phyloP scores from a whole-genome alignment of 2,888 invertebrate species.

The Fragum sueziense region DNA sequence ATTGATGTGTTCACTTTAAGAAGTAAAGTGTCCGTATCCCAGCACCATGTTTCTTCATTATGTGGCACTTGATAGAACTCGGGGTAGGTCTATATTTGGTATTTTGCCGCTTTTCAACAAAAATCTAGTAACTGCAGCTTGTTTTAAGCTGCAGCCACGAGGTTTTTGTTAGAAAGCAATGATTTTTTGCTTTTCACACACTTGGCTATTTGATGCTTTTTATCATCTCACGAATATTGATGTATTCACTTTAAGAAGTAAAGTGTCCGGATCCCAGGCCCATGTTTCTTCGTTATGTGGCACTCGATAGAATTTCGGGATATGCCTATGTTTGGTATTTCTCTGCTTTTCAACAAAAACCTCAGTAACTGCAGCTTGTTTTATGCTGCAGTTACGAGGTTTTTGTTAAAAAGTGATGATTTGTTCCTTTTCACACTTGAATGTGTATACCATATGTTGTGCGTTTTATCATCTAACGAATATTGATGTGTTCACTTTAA shows the following conservation, averaged over 20 bases:
- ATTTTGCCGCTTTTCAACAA: no score
- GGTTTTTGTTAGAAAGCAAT: conserved; percentile 26
- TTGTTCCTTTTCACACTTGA: no score
- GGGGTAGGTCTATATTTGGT: no score
- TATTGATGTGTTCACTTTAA: conserved; percentile 65
- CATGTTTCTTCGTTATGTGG: conserved; percentile 55
- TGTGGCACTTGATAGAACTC: conserved; percentile 45
- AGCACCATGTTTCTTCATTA: conserved; percentile 59
- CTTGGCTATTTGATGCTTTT: no score
- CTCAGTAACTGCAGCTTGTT: no score
- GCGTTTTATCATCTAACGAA: conserved; percentile 58
- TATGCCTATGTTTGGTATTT: no score
- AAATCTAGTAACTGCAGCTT: no score
- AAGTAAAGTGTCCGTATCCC: conserved; percentile 61
- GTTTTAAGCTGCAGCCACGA: no score
- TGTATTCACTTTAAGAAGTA: conserved; percentile 63
- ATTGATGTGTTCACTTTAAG: conserved; percentile 65
- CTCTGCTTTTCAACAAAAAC: no score
- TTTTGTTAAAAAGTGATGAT: no score
- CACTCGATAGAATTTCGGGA: conserved; percentile 46
- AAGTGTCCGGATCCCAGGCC: conserved; percentile 63
- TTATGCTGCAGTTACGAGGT: no score
- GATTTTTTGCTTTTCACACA: conserved; percentile 40
- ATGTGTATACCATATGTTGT: no score
- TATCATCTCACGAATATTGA: conserved; percentile 60